These are phyloP conservation scores for Sebastes matsubarae DNA, from an alignment of 2,797 vertebrate species.

Conservation along the genomic window DNA sequence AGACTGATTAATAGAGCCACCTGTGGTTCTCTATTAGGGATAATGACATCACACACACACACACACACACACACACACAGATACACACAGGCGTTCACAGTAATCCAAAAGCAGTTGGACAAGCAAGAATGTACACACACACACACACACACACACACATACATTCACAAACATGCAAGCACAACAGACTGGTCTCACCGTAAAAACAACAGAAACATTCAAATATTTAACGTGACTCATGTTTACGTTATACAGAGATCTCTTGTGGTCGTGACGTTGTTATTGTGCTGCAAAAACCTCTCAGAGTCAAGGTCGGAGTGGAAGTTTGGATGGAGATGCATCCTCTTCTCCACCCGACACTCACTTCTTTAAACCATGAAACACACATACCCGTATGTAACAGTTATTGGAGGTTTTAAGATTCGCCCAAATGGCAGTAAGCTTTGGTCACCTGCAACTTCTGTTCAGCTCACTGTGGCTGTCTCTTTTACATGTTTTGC, in stretches of 20 bases:
- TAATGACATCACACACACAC: slow-evolving; percentile 19
- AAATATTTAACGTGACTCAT: background rate
- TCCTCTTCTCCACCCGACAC: background rate
- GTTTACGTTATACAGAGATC: background rate
- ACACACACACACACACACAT: background rate
- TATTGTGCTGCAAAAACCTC: background rate
- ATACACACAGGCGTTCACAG: background rate
- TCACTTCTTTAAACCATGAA: too few species aligned
- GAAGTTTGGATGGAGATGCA: background rate
- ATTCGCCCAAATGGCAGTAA: accelerated
- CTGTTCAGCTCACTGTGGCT: background rate
- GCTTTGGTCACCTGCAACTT: background rate
- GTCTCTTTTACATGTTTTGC: too few species aligned
- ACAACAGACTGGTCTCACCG: background rate
- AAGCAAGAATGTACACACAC: background rate
- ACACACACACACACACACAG: background rate
- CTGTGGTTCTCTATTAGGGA: slow-evolving; percentile 44
- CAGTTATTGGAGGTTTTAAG: too few species aligned
- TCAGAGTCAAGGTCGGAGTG: accelerated
- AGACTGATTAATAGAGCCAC: slow-evolving; percentile 69
- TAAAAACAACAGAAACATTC: background rate
- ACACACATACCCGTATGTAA: too few species aligned
- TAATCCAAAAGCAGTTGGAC: background rate
- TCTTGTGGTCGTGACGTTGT: background rate
- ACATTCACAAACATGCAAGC: accelerated